Base-by-base conservation (phyloP, 1,140 invertebrate genomes). In the Caerostris extrusa region DNA sequence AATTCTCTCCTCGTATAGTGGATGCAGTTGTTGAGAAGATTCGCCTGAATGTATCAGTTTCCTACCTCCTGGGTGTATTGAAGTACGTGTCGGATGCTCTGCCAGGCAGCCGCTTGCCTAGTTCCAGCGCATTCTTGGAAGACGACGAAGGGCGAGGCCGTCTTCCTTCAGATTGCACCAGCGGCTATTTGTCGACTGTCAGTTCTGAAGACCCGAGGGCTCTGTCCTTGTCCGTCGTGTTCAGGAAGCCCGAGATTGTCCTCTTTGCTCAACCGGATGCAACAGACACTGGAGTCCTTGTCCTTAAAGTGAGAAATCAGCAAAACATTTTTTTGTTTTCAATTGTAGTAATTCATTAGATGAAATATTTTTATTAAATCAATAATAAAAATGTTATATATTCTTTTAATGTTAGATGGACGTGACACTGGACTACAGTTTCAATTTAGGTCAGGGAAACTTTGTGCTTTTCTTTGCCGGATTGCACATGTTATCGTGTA, bases 181-280 rank as follows among this genome's bases (percentile, higher is more conserved):
- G 97, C 95, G 97, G 97, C 5, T 97, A 97, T 95, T 96, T 96
- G 94, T 97, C 97, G 53, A 96, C 96, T 61, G 95, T 96, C 95
- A 95, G 95, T 81, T 82, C 88, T 10, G 95, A 95, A 57, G 95
- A 94, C 82, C 92, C 96, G 95, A 97, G 97, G 10, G 93, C 93
- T 0, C 95, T 97, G 81, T 97, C 97, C 3, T 95, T 98, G 94
- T 97, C 97, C 2, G 95, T 98, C 14, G 97, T 97, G 95, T 96
- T 98, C 94, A 97, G 98, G 71, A 97, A 98, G 95, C 98, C 98
- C 14, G 98, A 98, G 95, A 96, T 98, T 56, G 97, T 98, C 95
- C 96, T 98, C 85, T 97, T 98, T 95, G 97, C 97, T 14, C 97
- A 97, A 95, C 96, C 97, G 7, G 97, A 96, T 56, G 97, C 97